Base-by-base conservation (phyloP, 1,140 invertebrate genomes). In the Asobara japonica region DNA sequence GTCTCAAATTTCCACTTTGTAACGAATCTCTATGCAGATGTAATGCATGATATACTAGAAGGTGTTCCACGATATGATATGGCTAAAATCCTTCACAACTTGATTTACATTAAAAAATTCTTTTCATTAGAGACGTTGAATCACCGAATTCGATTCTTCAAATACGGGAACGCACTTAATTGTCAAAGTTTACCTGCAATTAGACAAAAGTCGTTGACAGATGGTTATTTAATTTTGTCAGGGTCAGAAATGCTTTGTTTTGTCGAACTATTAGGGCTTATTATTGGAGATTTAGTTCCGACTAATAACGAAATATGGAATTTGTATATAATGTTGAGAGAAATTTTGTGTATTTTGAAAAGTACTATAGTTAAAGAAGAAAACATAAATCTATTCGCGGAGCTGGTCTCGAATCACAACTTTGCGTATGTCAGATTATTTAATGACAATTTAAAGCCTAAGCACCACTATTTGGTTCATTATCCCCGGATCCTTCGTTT, bases 171-270 rank as follows among this genome's bases (percentile, higher is more conserved):
- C 4, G n/a, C 27, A 4, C 16, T 31, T 27, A 36, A 67, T 29
- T 67, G 25, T n/a, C 66, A 36, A 67, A 72, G 27, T 10, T 11
- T 66, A 5, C 30, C 30, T 25, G 11, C 30, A 8, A 31, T 69
- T 30, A 69, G 22, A 0, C 31, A 1, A 31, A 30, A 65, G 27
- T 30, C 65, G 25, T 18, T 70, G 18, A 77, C 69, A 65, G 72
- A 72, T 25, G 61, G 61, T 38, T 20, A 62, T 22, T n/a, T 77
- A n/a, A 67, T 72, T 3, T 29, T 69, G 25, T 76, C 74, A 0
- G 72, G 72, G 1, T 74, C 72, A 27, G 76, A 77, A 72, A 77
- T 77, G 76, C 38, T 27, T 16, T 67, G 41, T 67, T 62, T 77
- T 0, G 29, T 77, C 0, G n/a, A 56, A 61, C 45, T 73, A 45